Base-by-base conservation (phyloP, 2,797 vertebrate genomes). In the Parotocinclus haroldoi region DNA sequence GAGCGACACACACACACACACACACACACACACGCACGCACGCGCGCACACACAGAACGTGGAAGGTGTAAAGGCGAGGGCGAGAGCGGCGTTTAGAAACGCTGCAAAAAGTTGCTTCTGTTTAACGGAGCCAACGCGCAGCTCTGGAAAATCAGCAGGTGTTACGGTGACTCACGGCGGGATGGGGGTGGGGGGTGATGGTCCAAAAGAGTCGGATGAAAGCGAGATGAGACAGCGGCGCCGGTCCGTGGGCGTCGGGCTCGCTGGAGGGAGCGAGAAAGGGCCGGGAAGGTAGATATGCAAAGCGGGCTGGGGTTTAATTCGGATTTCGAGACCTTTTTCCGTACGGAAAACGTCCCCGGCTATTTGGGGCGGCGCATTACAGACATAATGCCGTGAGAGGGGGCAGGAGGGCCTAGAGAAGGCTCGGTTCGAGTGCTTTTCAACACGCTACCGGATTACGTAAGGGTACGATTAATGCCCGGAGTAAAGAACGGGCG, bases 401-500 rank as follows among this genome's bases (percentile, higher is more conserved):
- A 19, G 8, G 17, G 7, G 58, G 40, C 27, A 36, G 48, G 16
- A 44, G 66, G 46, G 45, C 53, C 3, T 13, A 51, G 63, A 57
- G 58, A 39, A 58, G 10, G n/a, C 9, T 3, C 63, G 64, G 39
- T 40, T 38, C 1, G 48, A 52, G 52, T 39, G 48, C 60, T 60
- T 68, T 77, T 65, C 40, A 54, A 27, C 62, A 10, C 11, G 36
- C 49, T 69, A 37, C 45, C 53, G 57, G 56, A 71, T 78, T 78
- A 73, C 14, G 16, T 73, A 75, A 75, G 18, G n/a, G 49, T 55
- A 73, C 71, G 73, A 78, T 73, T 75, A 71, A 73, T 73, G 48
- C 58, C 38, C 9, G 1, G 14, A 67, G 59, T 42, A 14, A 69
- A 57, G 39, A 55, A 61, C 18, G 39, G 42, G 36, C 10, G 60